A percentile compares a stretch with the other conserved stretches of the same genome.
These are phyloP conservation scores for Hydrophis major DNA, from an alignment of 2,797 vertebrate species.

Conservation along the genomic window DNA sequence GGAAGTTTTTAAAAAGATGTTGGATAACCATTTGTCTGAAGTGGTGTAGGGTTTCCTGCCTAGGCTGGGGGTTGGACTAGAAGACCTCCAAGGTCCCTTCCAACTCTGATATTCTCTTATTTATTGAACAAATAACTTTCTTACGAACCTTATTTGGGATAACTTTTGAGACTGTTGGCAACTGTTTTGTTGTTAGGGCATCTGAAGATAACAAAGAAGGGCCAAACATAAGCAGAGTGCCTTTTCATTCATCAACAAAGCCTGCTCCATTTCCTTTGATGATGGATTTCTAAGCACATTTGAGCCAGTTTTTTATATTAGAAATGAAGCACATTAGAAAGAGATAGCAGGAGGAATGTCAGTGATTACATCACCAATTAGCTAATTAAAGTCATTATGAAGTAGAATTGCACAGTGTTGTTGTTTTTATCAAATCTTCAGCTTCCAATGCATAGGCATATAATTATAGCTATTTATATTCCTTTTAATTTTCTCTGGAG, in stretches of 20 bases:
- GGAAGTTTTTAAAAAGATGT: no score
- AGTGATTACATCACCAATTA: slow-evolving; percentile 24
- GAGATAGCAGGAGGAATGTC: not conserved
- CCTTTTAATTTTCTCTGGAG: slow-evolving; percentile 19
- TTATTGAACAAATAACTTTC: not conserved
- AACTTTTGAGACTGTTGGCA: not conserved
- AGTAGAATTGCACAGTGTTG: slow-evolving; percentile 1
- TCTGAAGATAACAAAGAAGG: not conserved
- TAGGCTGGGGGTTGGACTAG: not conserved
- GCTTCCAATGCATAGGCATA: slow-evolving; percentile 22
- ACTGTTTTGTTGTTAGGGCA: not conserved
- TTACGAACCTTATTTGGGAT: not conserved
- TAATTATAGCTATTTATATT: slow-evolving; percentile 36
- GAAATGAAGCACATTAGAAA: not conserved
- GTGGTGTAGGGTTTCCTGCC: no score
- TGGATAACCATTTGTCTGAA: no score
- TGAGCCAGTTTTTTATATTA: not conserved
- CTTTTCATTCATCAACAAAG: not conserved
- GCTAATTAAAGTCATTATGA: slow-evolving; percentile 28
- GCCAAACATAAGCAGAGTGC: not conserved
- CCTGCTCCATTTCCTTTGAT: not conserved
- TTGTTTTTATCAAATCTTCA: slow-evolving; percentile 12
- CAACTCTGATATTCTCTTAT: not conserved
- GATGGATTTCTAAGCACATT: not conserved
- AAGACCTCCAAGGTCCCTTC: no score